These are phyloP conservation scores for Aurelia coerulea DNA, from an alignment of 30 jellyfish, hydroid and myxozoan species.

Conservation along the genomic window DNA sequence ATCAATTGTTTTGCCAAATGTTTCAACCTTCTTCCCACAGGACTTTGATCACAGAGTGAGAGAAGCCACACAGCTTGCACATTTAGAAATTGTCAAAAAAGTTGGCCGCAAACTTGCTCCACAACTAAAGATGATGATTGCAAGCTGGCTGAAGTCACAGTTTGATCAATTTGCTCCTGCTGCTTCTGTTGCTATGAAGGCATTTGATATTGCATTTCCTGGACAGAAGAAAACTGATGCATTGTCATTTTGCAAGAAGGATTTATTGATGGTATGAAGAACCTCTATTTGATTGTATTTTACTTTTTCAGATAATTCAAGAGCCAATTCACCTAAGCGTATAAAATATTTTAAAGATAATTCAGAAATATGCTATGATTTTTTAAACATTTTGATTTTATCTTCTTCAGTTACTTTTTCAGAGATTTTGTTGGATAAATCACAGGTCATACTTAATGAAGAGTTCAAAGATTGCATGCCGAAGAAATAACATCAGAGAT, in stretches of 20 bases:
- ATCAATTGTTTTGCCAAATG: background rate
- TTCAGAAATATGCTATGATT: no score
- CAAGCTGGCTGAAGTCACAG: slow-evolving; percentile 76
- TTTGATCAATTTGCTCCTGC: slow-evolving; percentile 79
- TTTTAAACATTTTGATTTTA: no score
- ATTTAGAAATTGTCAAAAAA: slow-evolving; percentile 58
- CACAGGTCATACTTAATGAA: no score
- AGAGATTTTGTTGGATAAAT: no score
- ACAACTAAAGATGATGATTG: slow-evolving; percentile 65
- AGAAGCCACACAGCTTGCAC: slow-evolving; percentile 85
- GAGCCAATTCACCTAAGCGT: no score
- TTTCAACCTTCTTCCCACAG: slow-evolving; percentile 19
- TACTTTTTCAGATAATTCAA: no score
- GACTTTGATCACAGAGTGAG: slow-evolving; percentile 94
- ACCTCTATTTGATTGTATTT: background rate
- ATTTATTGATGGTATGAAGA: slow-evolving; percentile 65
- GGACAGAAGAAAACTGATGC: slow-evolving; percentile 73
- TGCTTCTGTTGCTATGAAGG: slow-evolving; percentile 64
- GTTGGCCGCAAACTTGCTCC: slow-evolving; percentile 88
- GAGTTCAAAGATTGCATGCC: no score
- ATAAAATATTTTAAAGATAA: no score
- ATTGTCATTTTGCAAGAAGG: slow-evolving; percentile 76
- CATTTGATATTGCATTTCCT: slow-evolving; percentile 76
- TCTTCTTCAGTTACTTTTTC: no score
- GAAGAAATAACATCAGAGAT: no score